phyloP scores from a whole-genome alignment of 2,888 invertebrate genomes.

The Melinopterus prodromus region DNA sequence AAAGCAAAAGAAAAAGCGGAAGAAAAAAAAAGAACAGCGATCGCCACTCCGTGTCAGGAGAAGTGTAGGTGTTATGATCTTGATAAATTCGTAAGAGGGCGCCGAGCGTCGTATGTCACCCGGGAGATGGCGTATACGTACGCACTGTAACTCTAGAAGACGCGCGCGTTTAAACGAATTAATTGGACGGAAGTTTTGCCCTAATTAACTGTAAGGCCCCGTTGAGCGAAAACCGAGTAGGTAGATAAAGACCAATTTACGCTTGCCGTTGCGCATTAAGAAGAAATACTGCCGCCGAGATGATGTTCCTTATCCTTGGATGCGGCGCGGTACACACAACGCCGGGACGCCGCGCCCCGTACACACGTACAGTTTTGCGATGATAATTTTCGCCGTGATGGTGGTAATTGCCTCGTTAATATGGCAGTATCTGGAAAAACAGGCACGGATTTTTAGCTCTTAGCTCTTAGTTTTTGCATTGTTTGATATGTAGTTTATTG shows the following conservation, averaged over 20 bases:
- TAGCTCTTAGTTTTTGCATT: too few relatives aligned
- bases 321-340: constrained; percentile 14
- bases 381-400: constrained; percentile 6
- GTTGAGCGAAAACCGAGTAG: constrained; percentile 25
- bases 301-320: constrained; percentile 23
- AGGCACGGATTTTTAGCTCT: background rate
- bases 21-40: too few relatives aligned
- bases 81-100: background rate
- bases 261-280: constrained; percentile 19
- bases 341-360: background rate
- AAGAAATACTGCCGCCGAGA: constrained; percentile 17
- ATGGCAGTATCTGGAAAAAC: constrained; percentile 5
- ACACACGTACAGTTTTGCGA: constrained; percentile 9
- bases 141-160: constrained; percentile 24
- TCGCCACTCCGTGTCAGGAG: too few relatives aligned
- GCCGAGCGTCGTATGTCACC: background rate
- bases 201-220: constrained; percentile 22
- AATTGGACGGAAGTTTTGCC: constrained; percentile 25
- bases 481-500: too few relatives aligned
- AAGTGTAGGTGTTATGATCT: background rate
- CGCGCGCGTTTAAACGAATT: constrained; percentile 23
- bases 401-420: constrained; percentile 6
- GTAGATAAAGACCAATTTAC: constrained; percentile 27
- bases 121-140: background rate
- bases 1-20: background rate